Evolutionary conservation across 2,113 vertebrate genomes (phyloP), one percentile per base, ranked within the genome.

Genomic region (Gymnorhina tibicen): DNA sequence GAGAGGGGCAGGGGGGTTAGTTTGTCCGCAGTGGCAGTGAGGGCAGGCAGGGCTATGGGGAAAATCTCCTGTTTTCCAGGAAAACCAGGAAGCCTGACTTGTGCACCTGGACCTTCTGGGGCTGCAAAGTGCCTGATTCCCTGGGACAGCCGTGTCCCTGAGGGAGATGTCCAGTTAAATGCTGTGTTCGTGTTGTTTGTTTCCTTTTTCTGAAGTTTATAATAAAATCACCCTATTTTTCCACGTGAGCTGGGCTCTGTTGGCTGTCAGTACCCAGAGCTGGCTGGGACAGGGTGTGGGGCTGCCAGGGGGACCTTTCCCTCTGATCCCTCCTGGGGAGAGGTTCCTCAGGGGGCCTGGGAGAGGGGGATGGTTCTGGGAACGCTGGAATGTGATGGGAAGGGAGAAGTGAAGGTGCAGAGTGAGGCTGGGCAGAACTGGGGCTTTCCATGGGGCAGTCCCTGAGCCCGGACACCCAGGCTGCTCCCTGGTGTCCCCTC

Each of bases 211-310:
- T 76, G 47, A 83, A 30, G 23, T 74, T 52, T 10, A 4, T 59
- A 90, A 96, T 96, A 97, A 97, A 97, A 23, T 44, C 33, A 3
- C 20, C 6, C n/a, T 85, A 17, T 87, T 91, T 96, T 92, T 94
- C 72, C 87, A 91, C 0, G 0, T 41, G 21, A 91, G 6, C 14
- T 46, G 23, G n/a, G 41, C 10, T 74, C 23, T 52, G 0, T 15
- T 46, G 27, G 19, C 18, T 87, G 27, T 62, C 26, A 17, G 33
- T 70, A 27, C 12, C 64, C 33, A 12, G 39, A 58, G 20, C 13
- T 60, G 67, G n/a, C 13, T 41, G 21, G 21, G 64, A 5, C 6
- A 35, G 32, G 35, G 4, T 58, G 4, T 76, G 44, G 20, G 32
- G 62, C 26, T 89, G 14, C 49, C 44, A 26, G 10, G 1, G 35